Evolutionary conservation across 1,140 invertebrate genomes (phyloP).

Genomic region (Oppia nitens): DNA sequence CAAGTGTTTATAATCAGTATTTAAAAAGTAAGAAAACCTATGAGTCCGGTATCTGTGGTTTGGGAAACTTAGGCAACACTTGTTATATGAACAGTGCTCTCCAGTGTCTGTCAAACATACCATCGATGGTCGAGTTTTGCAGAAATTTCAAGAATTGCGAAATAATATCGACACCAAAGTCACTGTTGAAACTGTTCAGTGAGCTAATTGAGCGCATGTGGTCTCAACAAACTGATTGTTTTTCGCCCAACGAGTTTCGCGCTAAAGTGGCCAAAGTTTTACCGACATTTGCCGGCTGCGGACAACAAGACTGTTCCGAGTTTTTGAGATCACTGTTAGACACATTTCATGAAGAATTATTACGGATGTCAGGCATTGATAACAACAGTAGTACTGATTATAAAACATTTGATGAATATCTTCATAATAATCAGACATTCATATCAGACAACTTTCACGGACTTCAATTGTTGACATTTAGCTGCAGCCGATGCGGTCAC

Average conservation of each 20-base stretch:
- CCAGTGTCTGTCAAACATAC: slow-evolving; percentile 35
- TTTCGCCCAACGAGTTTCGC: background rate
- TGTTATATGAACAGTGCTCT: slow-evolving; percentile 54
- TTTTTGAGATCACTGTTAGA: background rate
- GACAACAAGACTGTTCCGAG: background rate
- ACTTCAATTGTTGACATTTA: background rate
- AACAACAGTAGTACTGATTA: background rate
- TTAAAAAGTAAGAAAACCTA: too few species aligned
- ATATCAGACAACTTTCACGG: background rate
- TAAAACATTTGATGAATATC: background rate
- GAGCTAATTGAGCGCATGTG: background rate
- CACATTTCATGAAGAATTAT: background rate
- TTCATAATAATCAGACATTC: background rate
- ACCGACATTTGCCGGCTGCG: background rate
- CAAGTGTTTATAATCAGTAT: too few species aligned
- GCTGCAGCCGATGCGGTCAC: background rate
- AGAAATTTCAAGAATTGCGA: background rate
- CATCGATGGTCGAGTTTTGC: slow-evolving; percentile 5
- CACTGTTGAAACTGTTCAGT: background rate
- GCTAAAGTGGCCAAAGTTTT: background rate
- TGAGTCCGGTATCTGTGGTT: too few species aligned
- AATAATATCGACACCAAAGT: background rate
- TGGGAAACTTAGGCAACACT: slow-evolving; percentile 48
- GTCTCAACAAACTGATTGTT: background rate
- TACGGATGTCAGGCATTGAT: background rate